Conservation (phyloP, 2,888 invertebrate genomes). For the Drosophila fungiperda region DNA sequence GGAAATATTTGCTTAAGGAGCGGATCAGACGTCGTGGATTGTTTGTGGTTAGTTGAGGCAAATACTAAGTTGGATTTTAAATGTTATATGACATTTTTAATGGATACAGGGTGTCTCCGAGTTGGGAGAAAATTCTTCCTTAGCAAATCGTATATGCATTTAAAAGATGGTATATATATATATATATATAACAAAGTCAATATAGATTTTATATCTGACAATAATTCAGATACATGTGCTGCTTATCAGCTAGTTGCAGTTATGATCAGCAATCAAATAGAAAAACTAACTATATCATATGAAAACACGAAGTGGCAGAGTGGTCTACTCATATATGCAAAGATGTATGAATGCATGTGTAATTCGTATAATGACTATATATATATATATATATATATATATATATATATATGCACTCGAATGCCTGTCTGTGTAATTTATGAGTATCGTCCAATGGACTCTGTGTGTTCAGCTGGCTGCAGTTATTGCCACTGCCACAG, state of each 20-base stretch:
- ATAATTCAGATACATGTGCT: conserved; percentile 18
- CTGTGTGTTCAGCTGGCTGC: conserved; percentile 35
- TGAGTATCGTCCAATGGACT: conserved; percentile 47
- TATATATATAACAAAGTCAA: background rate
- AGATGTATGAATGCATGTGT: background rate
- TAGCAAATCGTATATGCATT: background rate
- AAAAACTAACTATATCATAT: conserved; percentile 41
- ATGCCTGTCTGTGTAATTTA: conserved; percentile 52
- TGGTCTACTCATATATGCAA: conserved; percentile 17
- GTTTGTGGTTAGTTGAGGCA: background rate
- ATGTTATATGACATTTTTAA: background rate
- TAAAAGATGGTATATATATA: background rate
- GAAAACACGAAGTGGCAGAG: conserved; percentile 42
- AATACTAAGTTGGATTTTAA: background rate
- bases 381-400: conserved; percentile 15
- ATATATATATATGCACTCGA: conserved; percentile 21
- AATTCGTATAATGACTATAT: conserved; percentile 35
- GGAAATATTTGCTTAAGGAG: background rate
- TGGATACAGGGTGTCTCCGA: background rate
- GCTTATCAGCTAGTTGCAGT: conserved; percentile 23
- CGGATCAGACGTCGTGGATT: background rate
- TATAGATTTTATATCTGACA: conserved; percentile 9
- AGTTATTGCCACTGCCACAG: conserved; percentile 18
- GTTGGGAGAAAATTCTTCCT: background rate
- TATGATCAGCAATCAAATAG: conserved; percentile 41